phyloP scores from a whole-genome alignment of 2,797 vertebrate genomes.

The Fundulus diaphanus region DNA sequence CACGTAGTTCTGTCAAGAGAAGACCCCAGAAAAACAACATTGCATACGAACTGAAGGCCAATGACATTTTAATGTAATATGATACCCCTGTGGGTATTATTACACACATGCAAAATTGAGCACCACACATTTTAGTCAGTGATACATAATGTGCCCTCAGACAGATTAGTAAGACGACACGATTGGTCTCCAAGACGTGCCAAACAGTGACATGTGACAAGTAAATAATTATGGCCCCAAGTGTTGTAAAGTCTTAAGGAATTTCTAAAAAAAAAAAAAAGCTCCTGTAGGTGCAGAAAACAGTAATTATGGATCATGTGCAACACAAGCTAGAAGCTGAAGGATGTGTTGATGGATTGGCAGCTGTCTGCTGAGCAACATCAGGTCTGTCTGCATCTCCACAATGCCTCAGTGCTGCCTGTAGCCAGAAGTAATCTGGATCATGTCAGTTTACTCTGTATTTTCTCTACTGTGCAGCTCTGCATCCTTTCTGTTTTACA shows the following conservation, averaged over 20 bases:
- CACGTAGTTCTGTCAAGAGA: no score
- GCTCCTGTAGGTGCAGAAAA: constrained; percentile 4
- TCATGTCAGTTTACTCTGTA: constrained; percentile 26
- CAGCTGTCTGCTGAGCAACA: constrained; percentile 35
- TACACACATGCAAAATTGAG: not conserved
- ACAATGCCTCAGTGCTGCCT: constrained; percentile 22
- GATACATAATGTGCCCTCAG: not conserved
- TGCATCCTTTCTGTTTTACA: constrained; percentile 24
- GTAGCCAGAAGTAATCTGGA: constrained; percentile 40
- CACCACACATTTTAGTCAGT: not conserved
- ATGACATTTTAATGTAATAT: no score
- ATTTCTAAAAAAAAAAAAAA: constrained; percentile 40
- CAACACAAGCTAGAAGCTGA: constrained; percentile 20
- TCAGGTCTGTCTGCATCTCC: constrained; percentile 50
- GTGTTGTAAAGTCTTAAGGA: not conserved
- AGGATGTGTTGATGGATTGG: constrained; percentile 32
- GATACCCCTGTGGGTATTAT: not conserved
- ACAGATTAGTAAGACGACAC: not conserved
- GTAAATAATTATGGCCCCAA: constrained; percentile 20
- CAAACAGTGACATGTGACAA: constrained; percentile 25
- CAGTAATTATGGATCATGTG: constrained; percentile 50
- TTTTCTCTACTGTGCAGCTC: constrained; percentile 12
- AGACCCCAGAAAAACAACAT: no score
- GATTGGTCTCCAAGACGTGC: constrained; percentile 8
- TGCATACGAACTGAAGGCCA: no score